Base-by-base conservation (phyloP, 2,888 invertebrate species). In the Pecten maximus region DNA sequence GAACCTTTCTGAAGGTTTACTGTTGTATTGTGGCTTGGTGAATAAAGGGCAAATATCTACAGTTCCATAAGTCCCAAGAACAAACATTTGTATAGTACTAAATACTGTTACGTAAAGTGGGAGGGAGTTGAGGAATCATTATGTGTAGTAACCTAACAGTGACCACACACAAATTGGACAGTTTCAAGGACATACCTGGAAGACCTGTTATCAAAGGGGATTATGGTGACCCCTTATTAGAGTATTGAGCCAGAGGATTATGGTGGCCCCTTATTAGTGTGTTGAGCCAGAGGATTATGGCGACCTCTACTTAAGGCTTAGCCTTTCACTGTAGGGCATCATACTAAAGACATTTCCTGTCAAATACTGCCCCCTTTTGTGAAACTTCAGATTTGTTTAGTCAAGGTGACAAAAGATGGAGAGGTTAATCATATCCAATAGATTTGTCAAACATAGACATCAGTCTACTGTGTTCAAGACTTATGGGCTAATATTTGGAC, bases 331-430 rank as follows among this genome's bases (percentile, higher is more conserved):
- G 28, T 28, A 74, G 74, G 74, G 35, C 35, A 2, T 28, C 28
- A 8, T 28, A 74, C 74, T 35, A 74, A 74, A 35, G 74, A 10
- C 35, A 74, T 23, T 74, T 74, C 74, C 74, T 74, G 74, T 74
- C 74, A 74, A 74, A 74, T 74, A 74, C 35, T 12, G 74, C 28
- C 74, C 35, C 28, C 35, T 74, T 54, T 74, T 28, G 23, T 74
- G 10, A 74, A 74, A 35, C 74, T 74, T 28, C 6, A 10, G 74
- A 74, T 74, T 74, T 74, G 74, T 74, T 74, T 74, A 74, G 35
- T 10, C 74, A 74, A 74, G 74, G 74, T 74, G 74, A 74, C 74
- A 74, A 74, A 74, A 35, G 74, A 74, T 74, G 15, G 74, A 74
- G 35, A 74, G 74, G 74, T 74, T 74, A 74, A 74, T 74, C 15